Percentiles rank a stretch among this genome's conserved stretches.
phyloP scores from a whole-genome alignment of 2,113 vertebrate genomes.

The Plectropomus leopardus region DNA sequence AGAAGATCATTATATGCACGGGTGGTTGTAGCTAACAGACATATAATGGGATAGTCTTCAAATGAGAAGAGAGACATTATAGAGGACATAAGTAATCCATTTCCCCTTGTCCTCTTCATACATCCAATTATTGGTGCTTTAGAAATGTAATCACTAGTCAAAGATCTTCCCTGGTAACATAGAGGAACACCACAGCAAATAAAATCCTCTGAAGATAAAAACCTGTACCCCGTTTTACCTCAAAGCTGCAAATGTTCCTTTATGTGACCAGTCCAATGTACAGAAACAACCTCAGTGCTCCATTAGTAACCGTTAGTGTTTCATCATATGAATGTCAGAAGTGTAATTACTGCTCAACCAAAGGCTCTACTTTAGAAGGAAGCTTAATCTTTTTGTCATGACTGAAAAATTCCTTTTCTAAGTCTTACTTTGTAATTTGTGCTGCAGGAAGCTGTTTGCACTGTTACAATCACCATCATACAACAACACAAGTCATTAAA shows the following conservation, averaged over 20 bases:
- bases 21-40: constrained; percentile 36
- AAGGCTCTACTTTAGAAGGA: constrained; percentile 37
- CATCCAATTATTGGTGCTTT: constrained; percentile 31
- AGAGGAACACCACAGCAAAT: constrained; percentile 18
- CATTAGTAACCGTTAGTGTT: constrained; percentile 10
- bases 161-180: background rate
- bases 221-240: constrained; percentile 22
- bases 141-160: constrained; percentile 27
- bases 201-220: constrained; percentile 17
- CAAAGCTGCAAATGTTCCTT: constrained; percentile 38
- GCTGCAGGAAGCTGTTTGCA: constrained; percentile 38
- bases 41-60: constrained; percentile 23
- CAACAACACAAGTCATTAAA: constrained; percentile 26
- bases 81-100: constrained; percentile 8
- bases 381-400: background rate
- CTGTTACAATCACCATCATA: constrained; percentile 12
- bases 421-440: constrained; percentile 40
- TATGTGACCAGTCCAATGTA: background rate
- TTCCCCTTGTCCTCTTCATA: constrained; percentile 9
- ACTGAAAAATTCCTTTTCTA: constrained; percentile 24
- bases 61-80: constrained; percentile 19
- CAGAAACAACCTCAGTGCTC: constrained; percentile 36
- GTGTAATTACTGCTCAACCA: constrained; percentile 43
- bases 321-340: constrained; percentile 19
- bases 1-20: constrained; percentile 23